Evolutionary conservation across 1,140 invertebrate genomes (phyloP), one percentile per base, ranked within the genome.

Genomic region (Penaeus japonicus): DNA sequence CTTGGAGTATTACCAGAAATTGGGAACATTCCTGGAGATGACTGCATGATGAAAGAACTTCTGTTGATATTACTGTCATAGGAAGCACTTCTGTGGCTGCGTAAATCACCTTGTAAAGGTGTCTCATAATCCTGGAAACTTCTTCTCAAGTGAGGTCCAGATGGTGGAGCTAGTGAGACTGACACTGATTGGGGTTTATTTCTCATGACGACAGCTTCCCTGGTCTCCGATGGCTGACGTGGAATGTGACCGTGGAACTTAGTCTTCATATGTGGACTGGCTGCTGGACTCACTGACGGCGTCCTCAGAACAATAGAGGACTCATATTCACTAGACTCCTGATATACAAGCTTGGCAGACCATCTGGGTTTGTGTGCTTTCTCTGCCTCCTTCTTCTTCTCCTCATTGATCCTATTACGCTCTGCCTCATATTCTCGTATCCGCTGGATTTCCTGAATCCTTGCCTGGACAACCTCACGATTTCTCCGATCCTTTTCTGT

Each of bases 11-110:
- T 39, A 62, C 22, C 39, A 20, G 53, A 24, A n/a, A 35, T 53
- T 32, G 70, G 39, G 20, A 30, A 17, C 27, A 32, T 53, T 30
- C 79, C 77, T 18, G 22, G 95, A 59, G 95, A n/a, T n/a, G n/a
- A 94, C 0, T 95, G 95, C 79, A 83, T 88, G 20, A 88, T 24
- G n/a, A 87, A 18, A 95, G 95, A 55, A 93, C 91, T 85, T 92
- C 92, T 89, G 93, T 93, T 87, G 92, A 91, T 91, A 65, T 91
- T 91, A 70, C 90, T 91, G 70, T 91, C 91, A 65, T 91, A 92
- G 2, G 91, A 92, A 22, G 91, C 87, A 85, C 91, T 91, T 65
- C 91, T 80, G 79, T 89, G 65, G 84, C 75, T 87, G 89, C 90
- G 35, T 22, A 90, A 75, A 75, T 82, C 85, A 54, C 80, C 82